Conservation (phyloP, 2,113 vertebrate genomes). For the Datnioides undecimradiatus region DNA sequence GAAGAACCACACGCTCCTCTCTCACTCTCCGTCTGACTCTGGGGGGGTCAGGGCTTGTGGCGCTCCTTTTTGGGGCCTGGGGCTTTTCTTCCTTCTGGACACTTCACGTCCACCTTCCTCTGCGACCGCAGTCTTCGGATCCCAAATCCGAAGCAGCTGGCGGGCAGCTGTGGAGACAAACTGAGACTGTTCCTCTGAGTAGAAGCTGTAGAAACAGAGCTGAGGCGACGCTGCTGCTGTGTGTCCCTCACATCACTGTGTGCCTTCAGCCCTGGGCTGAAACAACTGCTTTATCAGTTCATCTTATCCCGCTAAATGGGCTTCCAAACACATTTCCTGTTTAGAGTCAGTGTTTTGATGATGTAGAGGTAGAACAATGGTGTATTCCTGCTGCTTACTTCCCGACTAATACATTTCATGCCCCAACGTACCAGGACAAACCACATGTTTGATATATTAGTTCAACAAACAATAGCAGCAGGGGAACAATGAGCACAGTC, state of each 20-base stretch:
- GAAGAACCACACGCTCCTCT: constrained; percentile 40
- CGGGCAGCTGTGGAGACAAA: constrained; percentile 44
- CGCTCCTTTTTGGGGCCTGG: constrained; percentile 47
- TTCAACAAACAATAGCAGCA: constrained; percentile 38
- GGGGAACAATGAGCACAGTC: constrained; percentile 36
- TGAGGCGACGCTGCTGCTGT: constrained; percentile 32
- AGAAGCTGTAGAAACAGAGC: constrained; percentile 35
- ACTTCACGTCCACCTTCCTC: constrained; percentile 60
- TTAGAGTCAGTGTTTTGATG: constrained; percentile 57
- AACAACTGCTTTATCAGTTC: constrained; percentile 43
- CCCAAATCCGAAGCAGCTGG: constrained; percentile 38
- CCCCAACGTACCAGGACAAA: constrained; percentile 15
- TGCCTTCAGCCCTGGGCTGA: constrained; percentile 54
- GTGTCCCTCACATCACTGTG: constrained; percentile 34
- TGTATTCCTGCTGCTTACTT: constrained; percentile 58
- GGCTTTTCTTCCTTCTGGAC: constrained; percentile 56
- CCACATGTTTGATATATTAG: constrained; percentile 30
- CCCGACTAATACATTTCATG: constrained; percentile 58
- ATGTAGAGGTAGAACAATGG: constrained; percentile 61
- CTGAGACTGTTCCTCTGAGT: constrained; percentile 57
- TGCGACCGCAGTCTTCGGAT: constrained; percentile 41
- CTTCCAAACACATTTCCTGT: constrained; percentile 66
- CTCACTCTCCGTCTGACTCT: constrained; percentile 43
- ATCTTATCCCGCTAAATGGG: constrained; percentile 53
- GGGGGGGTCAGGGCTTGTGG: constrained; percentile 57